Percentiles rank a stretch among this genome's conserved stretches.
Evolutionary conservation across 2,113 vertebrate species (phyloP).

Genomic region (Dromas ardeola): DNA sequence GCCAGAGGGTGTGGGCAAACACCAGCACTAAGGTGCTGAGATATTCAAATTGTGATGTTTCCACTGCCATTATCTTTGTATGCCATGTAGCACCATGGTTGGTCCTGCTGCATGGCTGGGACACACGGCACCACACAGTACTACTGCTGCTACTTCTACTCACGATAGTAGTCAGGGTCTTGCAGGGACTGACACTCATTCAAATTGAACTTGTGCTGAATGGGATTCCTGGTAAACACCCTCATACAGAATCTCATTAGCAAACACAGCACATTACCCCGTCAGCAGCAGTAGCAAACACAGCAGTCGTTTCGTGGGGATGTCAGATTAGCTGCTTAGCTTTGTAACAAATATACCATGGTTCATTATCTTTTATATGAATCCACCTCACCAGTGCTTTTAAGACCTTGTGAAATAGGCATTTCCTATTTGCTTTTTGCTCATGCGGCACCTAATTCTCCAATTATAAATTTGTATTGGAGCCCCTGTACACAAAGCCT

Average conservation of each 20-base stretch:
- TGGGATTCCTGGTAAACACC: not conserved
- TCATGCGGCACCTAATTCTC: not conserved
- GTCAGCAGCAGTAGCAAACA: not conserved
- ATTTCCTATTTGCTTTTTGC: not conserved
- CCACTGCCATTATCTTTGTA: no score
- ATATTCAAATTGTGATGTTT: not conserved
- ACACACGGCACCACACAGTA: rapidly evolving
- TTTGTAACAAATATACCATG: slow-evolving; percentile 38
- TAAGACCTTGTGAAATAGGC: not conserved
- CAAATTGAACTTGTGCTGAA: not conserved
- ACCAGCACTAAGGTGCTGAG: not conserved
- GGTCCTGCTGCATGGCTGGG: not conserved
- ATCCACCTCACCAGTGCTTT: slow-evolving; percentile 26
- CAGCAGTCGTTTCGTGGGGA: not conserved
- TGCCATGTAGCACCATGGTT: rapidly evolving
- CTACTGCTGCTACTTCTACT: not conserved
- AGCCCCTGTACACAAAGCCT: rapidly evolving
- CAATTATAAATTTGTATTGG: not conserved
- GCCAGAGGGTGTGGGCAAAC: not conserved
- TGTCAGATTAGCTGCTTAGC: slow-evolving; percentile 46
- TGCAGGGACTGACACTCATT: not conserved
- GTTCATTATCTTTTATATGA: slow-evolving; percentile 39
- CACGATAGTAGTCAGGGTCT: not conserved
- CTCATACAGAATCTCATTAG: not conserved
- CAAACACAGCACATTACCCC: not conserved